A percentile compares a stretch with the other conserved stretches of the same genome.
These are phyloP conservation scores for Drosophila meridiana DNA, from an alignment of 2,888 invertebrate species.

Conservation along the genomic window DNA sequence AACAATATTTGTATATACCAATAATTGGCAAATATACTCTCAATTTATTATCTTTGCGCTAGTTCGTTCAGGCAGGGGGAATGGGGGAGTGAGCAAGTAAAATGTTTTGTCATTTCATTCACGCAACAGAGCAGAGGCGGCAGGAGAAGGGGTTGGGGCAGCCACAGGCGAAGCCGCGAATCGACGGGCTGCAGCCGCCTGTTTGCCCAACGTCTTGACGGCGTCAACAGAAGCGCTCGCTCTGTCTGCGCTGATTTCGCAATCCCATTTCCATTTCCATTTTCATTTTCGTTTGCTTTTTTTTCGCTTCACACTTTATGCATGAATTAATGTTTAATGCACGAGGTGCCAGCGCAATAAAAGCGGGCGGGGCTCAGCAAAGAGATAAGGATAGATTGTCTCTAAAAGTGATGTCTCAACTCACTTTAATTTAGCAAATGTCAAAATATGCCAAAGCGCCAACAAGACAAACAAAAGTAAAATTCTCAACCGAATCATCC, in stretches of 20 bases:
- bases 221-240: conserved; percentile 42
- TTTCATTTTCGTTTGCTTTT: background rate
- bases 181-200: conserved; percentile 41
- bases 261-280: conserved; percentile 10
- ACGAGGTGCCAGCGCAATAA: conserved; percentile 57
- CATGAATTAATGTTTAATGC: conserved; percentile 70
- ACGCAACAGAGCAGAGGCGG: conserved; percentile 8
- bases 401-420: conserved; percentile 29
- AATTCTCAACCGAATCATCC: conserved; percentile 19
- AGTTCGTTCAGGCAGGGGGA: background rate
- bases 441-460: conserved; percentile 47
- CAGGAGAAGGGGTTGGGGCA: no score
- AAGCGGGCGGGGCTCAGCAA: conserved; percentile 11
- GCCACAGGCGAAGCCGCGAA: conserved; percentile 10
- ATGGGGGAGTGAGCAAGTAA: background rate
- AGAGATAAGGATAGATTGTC: conserved; percentile 12
- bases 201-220: conserved; percentile 49
- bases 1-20: no score
- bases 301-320: conserved; percentile 54
- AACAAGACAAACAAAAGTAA: background rate
- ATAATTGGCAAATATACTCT: background rate
- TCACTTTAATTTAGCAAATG: conserved; percentile 75
- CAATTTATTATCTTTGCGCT: background rate
- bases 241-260: conserved; percentile 48
- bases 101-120: conserved; percentile 31